phyloP scores from a whole-genome alignment of 2,113 vertebrate genomes.

The Nibea albiflora region DNA sequence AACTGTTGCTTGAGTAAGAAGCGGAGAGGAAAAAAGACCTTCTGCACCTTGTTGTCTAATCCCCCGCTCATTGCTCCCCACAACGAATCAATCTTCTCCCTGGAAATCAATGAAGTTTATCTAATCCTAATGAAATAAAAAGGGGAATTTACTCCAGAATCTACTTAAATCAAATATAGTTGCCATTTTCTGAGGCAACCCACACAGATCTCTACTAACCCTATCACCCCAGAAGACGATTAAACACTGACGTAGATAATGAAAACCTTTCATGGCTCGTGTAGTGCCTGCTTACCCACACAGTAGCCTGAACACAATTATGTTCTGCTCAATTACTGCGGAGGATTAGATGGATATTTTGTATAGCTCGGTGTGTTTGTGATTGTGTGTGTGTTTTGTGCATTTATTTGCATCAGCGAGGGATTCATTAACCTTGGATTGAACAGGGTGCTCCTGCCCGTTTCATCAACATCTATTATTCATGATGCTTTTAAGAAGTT shows the following conservation, averaged over 20 bases:
- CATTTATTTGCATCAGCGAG: constrained; percentile 11
- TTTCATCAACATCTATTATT: constrained; percentile 49
- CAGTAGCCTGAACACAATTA: constrained; percentile 30
- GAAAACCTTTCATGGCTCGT: constrained; percentile 46
- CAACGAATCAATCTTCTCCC: not conserved
- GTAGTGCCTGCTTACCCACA: constrained; percentile 22
- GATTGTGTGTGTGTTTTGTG: constrained; percentile 16
- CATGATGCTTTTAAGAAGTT: constrained; percentile 45
- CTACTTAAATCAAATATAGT: constrained; percentile 1
- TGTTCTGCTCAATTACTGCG: constrained; percentile 29
- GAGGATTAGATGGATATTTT: constrained; percentile 33
- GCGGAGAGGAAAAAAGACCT: not conserved
- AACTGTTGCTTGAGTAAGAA: not conserved
- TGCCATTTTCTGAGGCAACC: constrained; percentile 8
- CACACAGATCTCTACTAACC: constrained; percentile 17
- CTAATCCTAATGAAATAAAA: not conserved
- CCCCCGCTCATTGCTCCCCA: not conserved
- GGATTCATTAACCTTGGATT: constrained; percentile 44
- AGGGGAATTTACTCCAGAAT: constrained; percentile 1
- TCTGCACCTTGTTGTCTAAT: not conserved
- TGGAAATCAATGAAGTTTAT: not conserved
- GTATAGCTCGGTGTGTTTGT: not conserved
- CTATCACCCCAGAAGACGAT: constrained; percentile 15
- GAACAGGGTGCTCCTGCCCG: constrained; percentile 13
- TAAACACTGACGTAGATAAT: constrained; percentile 53